phyloP scores from a whole-genome alignment of 2,113 vertebrate species.

The Micronycteris hirsuta region DNA sequence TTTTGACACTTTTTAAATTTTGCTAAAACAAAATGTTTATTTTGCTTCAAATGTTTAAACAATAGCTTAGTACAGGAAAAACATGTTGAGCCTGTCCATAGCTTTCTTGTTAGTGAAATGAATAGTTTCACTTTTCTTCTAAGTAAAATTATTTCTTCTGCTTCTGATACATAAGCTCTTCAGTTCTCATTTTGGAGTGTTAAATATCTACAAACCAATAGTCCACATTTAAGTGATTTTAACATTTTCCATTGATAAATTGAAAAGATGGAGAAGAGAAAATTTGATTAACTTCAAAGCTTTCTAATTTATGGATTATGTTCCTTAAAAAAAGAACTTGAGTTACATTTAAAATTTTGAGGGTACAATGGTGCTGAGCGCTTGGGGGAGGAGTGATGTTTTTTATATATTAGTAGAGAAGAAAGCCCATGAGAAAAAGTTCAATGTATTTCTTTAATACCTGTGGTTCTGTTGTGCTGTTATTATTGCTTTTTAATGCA shows the following conservation, averaged over 20 bases:
- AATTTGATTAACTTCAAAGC: neutral
- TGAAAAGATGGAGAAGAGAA: neutral
- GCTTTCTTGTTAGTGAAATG: neutral
- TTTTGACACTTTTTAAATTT: neutral
- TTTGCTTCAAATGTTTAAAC: neutral
- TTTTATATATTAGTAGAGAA: neutral
- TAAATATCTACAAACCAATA: neutral
- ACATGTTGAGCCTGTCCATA: neutral
- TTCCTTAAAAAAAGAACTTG: neutral
- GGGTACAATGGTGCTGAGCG: neutral
- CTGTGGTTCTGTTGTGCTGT: neutral
- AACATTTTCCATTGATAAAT: slow-evolving; percentile 3
- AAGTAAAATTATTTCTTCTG: neutral
- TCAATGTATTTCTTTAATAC: slow-evolving; percentile 19
- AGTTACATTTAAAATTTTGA: neutral
- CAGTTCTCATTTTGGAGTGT: neutral
- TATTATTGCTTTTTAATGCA: slow-evolving; percentile 23
- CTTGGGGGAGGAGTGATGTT: neutral
- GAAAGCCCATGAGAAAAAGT: slow-evolving; percentile 29
- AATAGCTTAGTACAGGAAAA: neutral
- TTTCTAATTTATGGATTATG: neutral
- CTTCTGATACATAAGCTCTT: neutral
- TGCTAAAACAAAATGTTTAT: neutral
- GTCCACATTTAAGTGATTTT: neutral
- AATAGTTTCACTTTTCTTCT: slow-evolving; percentile 18